Conservation (phyloP, 1,140 invertebrate genomes). For the Vanessa tameamea region DNA sequence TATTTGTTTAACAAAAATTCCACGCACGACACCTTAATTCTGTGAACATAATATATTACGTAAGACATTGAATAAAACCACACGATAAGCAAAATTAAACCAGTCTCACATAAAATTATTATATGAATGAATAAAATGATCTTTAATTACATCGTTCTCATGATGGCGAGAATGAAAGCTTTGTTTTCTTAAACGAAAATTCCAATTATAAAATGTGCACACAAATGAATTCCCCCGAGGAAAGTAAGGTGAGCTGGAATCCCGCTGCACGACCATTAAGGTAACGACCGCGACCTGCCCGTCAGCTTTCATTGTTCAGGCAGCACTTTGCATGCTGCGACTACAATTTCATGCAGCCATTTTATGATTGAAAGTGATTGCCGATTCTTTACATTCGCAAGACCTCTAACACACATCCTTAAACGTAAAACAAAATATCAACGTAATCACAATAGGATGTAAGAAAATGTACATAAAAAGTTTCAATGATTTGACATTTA, state of each 20-base stretch:
- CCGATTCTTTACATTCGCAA: conserved; percentile 40
- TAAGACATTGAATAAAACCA: conserved; percentile 30
- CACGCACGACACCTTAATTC: conserved; percentile 4
- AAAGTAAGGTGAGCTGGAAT: conserved; percentile 63
- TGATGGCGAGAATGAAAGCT: conserved; percentile 42
- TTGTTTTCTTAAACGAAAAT: conserved; percentile 45
- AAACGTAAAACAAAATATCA: background rate
- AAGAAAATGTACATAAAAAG: background rate
- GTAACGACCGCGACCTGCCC: conserved; percentile 58
- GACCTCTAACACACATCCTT: conserved; percentile 12
- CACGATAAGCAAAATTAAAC: conserved; percentile 24
- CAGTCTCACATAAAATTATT: conserved; percentile 33
- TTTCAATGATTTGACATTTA: conserved; percentile 21
- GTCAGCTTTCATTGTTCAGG: conserved; percentile 62
- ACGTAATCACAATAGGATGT: background rate
- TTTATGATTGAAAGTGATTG: conserved; percentile 57
- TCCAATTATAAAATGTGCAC: conserved; percentile 52
- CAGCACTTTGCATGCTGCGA: conserved; percentile 53
- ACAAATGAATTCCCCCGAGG: conserved; percentile 59
- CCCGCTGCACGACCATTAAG: conserved; percentile 55
- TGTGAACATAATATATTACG: conserved; percentile 20
- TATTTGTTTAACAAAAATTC: conserved; percentile 2
- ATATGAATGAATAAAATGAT: conserved; percentile 33
- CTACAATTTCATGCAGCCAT: conserved; percentile 45
- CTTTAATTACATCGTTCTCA: conserved; percentile 37